These are phyloP conservation scores for Tiliacea aurago DNA, from an alignment of 2,888 invertebrate species.

Conservation along the genomic window DNA sequence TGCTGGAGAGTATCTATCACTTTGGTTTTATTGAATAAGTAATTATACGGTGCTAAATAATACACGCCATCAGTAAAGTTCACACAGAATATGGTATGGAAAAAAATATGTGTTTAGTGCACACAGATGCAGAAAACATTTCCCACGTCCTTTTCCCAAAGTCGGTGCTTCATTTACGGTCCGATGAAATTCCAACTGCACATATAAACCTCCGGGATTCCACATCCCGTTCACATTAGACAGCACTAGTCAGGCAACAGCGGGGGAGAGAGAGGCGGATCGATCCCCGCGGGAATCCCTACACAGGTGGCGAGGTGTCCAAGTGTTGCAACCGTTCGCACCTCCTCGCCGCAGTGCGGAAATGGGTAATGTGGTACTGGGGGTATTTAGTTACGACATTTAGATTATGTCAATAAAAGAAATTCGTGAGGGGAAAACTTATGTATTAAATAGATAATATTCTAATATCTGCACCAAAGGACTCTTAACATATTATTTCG, in stretches of 20 bases:
- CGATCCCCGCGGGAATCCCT: constrained; percentile 75
- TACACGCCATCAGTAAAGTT: background rate
- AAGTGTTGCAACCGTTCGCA: constrained; percentile 57
- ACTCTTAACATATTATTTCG: background rate
- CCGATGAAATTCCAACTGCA: constrained; percentile 46
- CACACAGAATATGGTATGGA: background rate
- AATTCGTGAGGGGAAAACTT: background rate
- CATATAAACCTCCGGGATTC: constrained; percentile 40
- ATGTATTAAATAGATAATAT: background rate
- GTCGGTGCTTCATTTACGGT: constrained; percentile 32
- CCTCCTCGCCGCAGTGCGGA: constrained; percentile 56
- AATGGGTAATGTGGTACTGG: constrained; percentile 12
- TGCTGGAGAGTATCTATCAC: no score
- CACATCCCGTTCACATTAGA: constrained; percentile 41
- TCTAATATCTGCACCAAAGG: no score
- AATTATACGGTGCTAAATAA: background rate
- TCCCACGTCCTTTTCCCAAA: constrained; percentile 21
- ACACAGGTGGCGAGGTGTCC: constrained; percentile 67
- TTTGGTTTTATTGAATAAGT: background rate
- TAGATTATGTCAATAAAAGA: background rate
- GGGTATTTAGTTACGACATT: constrained; percentile 23
- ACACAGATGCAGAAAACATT: constrained; percentile 18
- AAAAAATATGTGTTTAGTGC: background rate
- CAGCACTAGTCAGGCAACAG: constrained; percentile 43
- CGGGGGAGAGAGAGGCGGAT: constrained; percentile 64